These are phyloP conservation scores for Cyclophora albipunctata DNA, from an alignment of 2,888 invertebrate genomes.

Conservation along the genomic window DNA sequence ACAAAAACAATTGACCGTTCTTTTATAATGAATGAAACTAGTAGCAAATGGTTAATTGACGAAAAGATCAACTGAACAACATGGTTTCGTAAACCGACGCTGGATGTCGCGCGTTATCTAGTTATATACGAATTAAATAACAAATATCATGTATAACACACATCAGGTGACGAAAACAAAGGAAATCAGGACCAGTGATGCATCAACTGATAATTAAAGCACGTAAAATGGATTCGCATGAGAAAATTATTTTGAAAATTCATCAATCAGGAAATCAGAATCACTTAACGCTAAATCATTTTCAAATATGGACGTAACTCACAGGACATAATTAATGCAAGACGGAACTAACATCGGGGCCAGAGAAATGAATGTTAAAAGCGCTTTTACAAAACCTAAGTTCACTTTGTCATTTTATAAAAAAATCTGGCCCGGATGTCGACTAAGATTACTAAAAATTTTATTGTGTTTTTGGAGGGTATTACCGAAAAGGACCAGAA, in stretches of 20 bases:
- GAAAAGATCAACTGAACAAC: constrained; percentile 59
- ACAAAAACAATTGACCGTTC: constrained; percentile 55
- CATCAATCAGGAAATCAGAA: constrained; percentile 46
- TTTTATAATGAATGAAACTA: constrained; percentile 42
- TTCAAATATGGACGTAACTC: constrained; percentile 71
- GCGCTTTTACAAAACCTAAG: constrained; percentile 15
- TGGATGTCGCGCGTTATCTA: constrained; percentile 26
- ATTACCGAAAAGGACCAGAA: constrained; percentile 62
- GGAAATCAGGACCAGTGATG: constrained; percentile 37
- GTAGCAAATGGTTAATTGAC: constrained; percentile 62
- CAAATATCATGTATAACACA: constrained; percentile 41
- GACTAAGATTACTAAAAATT: constrained; percentile 56
- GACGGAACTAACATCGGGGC: constrained; percentile 57
- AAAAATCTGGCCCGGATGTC: constrained; percentile 44
- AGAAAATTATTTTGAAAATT: constrained; percentile 26
- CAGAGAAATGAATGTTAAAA: constrained; percentile 25
- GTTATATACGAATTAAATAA: constrained; percentile 51
- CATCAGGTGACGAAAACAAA: constrained; percentile 40
- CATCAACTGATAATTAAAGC: constrained; percentile 29
- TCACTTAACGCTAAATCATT: constrained; percentile 70
- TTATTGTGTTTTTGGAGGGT: constrained; percentile 68
- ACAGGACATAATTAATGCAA: constrained; percentile 67
- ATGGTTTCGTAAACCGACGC: constrained; percentile 55
- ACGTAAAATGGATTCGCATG: constrained; percentile 37
- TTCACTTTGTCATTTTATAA: constrained; percentile 15